Conservation (phyloP, 2,797 vertebrate species). For the Liasis olivaceus region DNA sequence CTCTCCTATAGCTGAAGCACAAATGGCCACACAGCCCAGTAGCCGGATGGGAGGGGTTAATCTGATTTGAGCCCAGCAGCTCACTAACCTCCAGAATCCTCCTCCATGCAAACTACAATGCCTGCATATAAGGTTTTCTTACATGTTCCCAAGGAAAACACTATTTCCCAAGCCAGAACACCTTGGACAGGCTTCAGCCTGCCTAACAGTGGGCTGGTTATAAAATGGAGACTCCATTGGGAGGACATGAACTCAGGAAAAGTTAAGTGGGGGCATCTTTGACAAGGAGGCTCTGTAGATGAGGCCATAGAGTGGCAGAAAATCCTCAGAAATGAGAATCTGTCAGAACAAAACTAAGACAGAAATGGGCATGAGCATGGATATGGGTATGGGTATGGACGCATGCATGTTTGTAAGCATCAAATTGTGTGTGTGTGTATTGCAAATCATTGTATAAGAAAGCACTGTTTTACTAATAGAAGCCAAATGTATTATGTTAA, state of each 20-base stretch:
- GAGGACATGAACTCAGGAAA: not conserved
- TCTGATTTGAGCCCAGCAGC: not conserved
- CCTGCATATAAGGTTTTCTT: not conserved
- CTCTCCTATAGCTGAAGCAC: not conserved
- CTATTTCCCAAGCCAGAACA: not conserved
- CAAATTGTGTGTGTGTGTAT: not conserved
- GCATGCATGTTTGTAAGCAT: not conserved
- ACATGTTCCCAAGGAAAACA: not conserved
- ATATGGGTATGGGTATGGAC: not conserved
- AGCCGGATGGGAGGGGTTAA: not conserved
- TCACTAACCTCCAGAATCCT: not conserved
- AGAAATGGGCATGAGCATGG: not conserved
- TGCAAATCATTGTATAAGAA: not conserved
- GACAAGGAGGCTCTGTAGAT: not conserved
- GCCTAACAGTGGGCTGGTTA: not conserved
- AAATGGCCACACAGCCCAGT: not conserved
- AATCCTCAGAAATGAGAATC: not conserved
- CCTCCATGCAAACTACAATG: not conserved
- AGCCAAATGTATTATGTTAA: not conserved
- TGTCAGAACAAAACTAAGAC: not conserved
- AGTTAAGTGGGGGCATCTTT: not conserved
- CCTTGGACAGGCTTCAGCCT: not conserved
- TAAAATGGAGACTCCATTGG: not conserved
- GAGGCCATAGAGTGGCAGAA: not conserved
- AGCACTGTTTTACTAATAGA: not conserved